These are phyloP conservation scores for Sinocyclocheilus maitianheensis DNA, from an alignment of 2,113 vertebrate genomes.

Conservation along the genomic window DNA sequence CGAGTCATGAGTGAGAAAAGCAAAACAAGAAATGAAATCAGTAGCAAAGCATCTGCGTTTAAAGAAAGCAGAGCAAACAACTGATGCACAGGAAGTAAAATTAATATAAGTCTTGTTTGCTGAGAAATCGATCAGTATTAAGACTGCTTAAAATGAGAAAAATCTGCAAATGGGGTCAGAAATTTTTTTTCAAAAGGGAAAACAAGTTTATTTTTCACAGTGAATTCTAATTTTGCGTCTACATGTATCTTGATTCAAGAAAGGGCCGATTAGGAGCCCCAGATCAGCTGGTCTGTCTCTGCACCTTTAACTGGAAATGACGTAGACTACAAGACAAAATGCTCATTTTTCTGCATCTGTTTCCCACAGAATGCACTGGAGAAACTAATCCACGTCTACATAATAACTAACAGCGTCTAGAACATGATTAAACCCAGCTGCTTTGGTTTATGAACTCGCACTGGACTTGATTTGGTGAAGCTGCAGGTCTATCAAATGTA, in stretches of 20 bases:
- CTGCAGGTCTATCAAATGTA: background rate
- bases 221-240: background rate
- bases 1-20: background rate
- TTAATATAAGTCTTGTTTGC: background rate
- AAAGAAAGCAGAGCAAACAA: background rate
- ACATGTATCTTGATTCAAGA: background rate
- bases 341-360: background rate
- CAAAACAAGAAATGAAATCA: background rate
- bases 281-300: background rate
- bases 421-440: background rate
- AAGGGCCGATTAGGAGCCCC: background rate
- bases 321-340: background rate
- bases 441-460: background rate
- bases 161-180: background rate
- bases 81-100: background rate
- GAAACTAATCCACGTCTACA: background rate
- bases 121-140: background rate
- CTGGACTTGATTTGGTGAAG: background rate
- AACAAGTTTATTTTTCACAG: background rate
- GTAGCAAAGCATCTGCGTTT: background rate
- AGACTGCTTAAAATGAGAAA: too few species aligned
- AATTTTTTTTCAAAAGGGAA: background rate
- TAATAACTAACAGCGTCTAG: background rate
- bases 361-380: background rate
- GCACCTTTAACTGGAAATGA: conserved; percentile 9